phyloP scores from a whole-genome alignment of 2,797 vertebrate genomes.

The Chiloscyllium punctatum region DNA sequence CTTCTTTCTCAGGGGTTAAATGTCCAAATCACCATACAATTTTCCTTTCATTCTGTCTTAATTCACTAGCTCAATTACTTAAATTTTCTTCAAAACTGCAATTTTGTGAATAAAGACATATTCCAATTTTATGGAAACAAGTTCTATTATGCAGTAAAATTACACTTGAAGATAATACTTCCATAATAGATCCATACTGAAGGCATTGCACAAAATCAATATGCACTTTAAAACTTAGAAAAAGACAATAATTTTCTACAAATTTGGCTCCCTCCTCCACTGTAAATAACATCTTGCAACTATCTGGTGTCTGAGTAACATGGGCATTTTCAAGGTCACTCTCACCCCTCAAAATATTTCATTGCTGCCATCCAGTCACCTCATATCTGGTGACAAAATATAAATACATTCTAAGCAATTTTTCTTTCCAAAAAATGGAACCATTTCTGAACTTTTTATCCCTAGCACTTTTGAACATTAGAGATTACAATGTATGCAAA shows the following conservation, averaged over 20 bases:
- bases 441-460: background rate
- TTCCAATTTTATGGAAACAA: background rate
- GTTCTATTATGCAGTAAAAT: background rate
- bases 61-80: no score
- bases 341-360: background rate
- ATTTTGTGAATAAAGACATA: background rate
- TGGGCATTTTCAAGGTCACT: background rate
- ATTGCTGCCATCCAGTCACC: background rate
- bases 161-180: background rate
- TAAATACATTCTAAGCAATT: background rate
- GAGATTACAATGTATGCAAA: background rate
- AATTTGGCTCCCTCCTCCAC: background rate
- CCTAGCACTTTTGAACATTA: background rate
- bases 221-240: background rate
- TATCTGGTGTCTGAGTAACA: background rate
- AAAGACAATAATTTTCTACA: background rate
- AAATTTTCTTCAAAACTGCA: background rate
- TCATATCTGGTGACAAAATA: background rate
- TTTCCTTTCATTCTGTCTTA: background rate
- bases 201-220: background rate
- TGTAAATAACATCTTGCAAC: background rate
- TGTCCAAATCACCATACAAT: background rate
- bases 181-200: background rate
- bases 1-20: background rate
- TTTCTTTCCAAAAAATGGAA: background rate